Conservation (phyloP, 2,797 vertebrate genomes). For the Channallabes apus region DNA sequence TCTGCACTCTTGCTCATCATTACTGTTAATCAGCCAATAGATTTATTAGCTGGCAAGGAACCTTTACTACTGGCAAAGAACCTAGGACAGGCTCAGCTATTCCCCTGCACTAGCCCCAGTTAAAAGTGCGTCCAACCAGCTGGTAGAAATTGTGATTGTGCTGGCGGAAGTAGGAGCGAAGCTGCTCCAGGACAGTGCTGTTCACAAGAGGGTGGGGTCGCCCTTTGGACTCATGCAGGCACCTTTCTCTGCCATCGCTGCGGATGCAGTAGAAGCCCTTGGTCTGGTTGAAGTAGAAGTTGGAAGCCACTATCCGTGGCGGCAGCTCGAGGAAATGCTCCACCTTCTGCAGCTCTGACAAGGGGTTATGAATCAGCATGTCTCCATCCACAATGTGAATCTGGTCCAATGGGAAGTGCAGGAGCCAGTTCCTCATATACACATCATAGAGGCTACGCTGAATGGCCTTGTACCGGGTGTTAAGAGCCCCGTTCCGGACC, state of each 20-base stretch:
- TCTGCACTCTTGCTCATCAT: slow-evolving; percentile 29
- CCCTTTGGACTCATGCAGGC: slow-evolving; percentile 92
- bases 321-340: slow-evolving; percentile 87
- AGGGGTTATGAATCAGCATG: slow-evolving; percentile 85
- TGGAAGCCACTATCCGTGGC: slow-evolving; percentile 85
- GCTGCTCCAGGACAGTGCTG: slow-evolving; percentile 84
- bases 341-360: slow-evolving; percentile 89
- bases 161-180: slow-evolving; percentile 86
- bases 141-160: slow-evolving; percentile 91
- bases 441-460: slow-evolving; percentile 92
- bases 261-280: slow-evolving; percentile 95
- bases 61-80: slow-evolving; percentile 7
- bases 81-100: slow-evolving; percentile 3
- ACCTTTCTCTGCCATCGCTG: slow-evolving; percentile 88
- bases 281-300: slow-evolving; percentile 97
- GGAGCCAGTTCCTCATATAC: slow-evolving; percentile 91
- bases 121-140: slow-evolving; percentile 89
- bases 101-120: slow-evolving; percentile 80
- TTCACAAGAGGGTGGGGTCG: slow-evolving; percentile 89
- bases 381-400: slow-evolving; percentile 93
- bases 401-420: slow-evolving; percentile 87
- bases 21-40: slow-evolving; percentile 37
- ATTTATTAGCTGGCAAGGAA: slow-evolving; percentile 22
- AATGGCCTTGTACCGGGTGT: slow-evolving; percentile 91
- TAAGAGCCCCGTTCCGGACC: slow-evolving; percentile 86